These are phyloP conservation scores for Myanophis thanlyinensis DNA, from an alignment of 2,113 vertebrate genomes.

Conservation along the genomic window DNA sequence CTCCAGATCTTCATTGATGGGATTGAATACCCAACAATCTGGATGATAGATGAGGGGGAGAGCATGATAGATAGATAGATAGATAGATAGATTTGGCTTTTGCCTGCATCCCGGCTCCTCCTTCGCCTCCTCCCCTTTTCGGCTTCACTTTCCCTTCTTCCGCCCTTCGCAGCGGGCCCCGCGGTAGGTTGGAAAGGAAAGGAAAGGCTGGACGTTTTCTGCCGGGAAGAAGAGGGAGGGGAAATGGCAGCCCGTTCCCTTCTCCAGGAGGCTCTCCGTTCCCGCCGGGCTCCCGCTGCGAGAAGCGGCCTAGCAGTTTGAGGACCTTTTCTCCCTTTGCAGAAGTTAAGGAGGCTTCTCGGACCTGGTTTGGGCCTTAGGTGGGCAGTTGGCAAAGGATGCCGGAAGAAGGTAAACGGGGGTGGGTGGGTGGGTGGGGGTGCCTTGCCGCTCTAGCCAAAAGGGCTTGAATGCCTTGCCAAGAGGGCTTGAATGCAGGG, in stretches of 20 bases:
- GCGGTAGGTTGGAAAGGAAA: neutral
- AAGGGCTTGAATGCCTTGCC: neutral
- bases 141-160: neutral
- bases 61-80: too few species aligned
- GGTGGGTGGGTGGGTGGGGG: too few species aligned
- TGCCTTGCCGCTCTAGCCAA: neutral
- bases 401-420: neutral
- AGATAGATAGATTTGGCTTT: too few species aligned
- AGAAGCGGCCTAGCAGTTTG: neutral
- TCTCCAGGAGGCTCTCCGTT: neutral
- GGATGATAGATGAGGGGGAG: too few species aligned
- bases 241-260: accelerated
- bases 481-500: neutral
- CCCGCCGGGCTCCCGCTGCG: neutral
- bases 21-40: too few species aligned
- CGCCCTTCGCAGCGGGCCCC: neutral
- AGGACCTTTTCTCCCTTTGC: neutral
- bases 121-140: neutral
- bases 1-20: too few species aligned
- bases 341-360: too few species aligned
- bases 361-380: neutral
- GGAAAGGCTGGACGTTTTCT: neutral
- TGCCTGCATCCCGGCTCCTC: neutral
- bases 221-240: neutral
- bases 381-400: neutral